A percentile compares a stretch with the other conserved stretches of the same genome.
These are phyloP conservation scores for Corbicula japonica DNA, from an alignment of 2,888 invertebrate species.

Conservation along the genomic window DNA sequence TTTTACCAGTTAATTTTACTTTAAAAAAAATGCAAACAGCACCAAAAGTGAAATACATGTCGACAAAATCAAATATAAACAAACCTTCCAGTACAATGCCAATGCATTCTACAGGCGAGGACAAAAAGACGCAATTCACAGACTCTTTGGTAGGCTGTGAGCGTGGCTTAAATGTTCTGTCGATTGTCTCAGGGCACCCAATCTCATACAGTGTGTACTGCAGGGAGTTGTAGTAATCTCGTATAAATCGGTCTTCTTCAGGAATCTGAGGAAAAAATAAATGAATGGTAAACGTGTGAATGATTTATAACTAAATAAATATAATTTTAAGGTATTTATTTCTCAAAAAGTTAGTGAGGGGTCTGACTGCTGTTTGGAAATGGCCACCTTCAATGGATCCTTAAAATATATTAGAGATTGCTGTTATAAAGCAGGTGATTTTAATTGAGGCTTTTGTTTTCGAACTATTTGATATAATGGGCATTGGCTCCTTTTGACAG, in stretches of 20 bases:
- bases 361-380: too few species aligned
- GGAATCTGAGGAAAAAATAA: constrained; percentile 2
- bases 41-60: too few species aligned
- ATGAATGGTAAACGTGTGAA: neutral
- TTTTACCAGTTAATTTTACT: too few species aligned
- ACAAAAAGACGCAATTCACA: constrained; percentile 56
- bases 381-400: too few species aligned
- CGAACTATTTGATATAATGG: too few species aligned
- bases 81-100: constrained; percentile 67
- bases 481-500: too few species aligned
- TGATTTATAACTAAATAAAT: neutral
- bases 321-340: neutral
- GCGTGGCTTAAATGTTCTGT: constrained; percentile 61
- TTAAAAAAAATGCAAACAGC: too few species aligned
- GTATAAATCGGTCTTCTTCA: constrained; percentile 3
- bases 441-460: too few species aligned
- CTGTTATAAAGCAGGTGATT: too few species aligned
- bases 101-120: constrained; percentile 73
- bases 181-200: constrained; percentile 66
- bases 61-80: too few species aligned
- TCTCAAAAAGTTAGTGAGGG: neutral
- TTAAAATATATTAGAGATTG: too few species aligned
- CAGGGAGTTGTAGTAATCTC: constrained; percentile 54
- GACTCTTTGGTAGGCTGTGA: constrained; percentile 19
- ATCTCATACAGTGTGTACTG: constrained; percentile 70